Evolutionary conservation across 2,113 vertebrate genomes (phyloP).

Genomic region (Lichenostomus cassidix): DNA sequence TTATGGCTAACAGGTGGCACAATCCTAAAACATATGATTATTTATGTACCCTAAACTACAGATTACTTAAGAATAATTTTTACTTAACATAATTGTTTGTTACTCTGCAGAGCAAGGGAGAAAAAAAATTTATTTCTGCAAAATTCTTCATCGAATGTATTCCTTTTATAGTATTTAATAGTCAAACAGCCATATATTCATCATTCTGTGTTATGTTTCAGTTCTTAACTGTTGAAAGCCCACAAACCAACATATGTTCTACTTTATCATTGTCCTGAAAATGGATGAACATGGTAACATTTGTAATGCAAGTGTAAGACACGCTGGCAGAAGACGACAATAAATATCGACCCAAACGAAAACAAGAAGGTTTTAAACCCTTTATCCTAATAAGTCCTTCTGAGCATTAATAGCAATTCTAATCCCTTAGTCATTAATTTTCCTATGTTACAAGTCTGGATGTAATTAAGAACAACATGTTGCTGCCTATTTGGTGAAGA

Average conservation of each 20-base stretch:
- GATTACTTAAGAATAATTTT: neutral
- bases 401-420: conserved; percentile 43
- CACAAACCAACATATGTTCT: neutral
- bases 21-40: neutral
- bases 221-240: neutral
- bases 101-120: neutral
- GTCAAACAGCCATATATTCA: neutral
- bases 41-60: neutral
- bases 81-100: neutral
- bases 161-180: neutral
- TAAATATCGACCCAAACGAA: neutral
- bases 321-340: neutral
- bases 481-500: conserved; percentile 19
- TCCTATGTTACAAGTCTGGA: conserved; percentile 15
- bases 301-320: neutral
- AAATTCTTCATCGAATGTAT: neutral
- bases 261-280: neutral
- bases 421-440: conserved; percentile 55
- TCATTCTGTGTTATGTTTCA: neutral
- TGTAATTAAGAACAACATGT: conserved; percentile 58
- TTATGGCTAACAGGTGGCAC: neutral
- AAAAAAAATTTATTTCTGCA: neutral
- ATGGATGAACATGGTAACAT: neutral
- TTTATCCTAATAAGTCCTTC: conserved; percentile 45
- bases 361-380: conserved; percentile 5